Percentiles rank a stretch among this genome's conserved stretches.
Evolutionary conservation across 2,797 vertebrate genomes (phyloP).

Genomic region (Vireo griseus): DNA sequence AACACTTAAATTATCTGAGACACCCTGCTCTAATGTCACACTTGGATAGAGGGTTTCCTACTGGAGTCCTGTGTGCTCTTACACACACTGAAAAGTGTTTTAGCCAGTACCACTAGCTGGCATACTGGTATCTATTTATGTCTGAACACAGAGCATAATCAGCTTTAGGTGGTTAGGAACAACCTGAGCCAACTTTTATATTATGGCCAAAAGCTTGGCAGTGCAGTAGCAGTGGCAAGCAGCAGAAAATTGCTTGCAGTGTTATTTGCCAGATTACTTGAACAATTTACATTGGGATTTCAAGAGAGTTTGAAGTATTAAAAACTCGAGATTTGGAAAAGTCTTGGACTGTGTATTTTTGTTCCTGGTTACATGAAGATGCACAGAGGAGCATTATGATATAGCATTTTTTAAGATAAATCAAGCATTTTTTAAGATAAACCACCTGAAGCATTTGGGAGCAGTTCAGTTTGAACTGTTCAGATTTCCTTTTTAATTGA

Average conservation of each 20-base stretch:
- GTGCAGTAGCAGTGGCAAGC: constrained; percentile 81
- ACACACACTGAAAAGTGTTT: constrained; percentile 69
- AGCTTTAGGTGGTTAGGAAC: constrained; percentile 83
- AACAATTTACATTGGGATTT: constrained; percentile 17
- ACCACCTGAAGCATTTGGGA: constrained; percentile 20
- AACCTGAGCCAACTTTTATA: constrained; percentile 81
- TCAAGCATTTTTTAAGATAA: constrained; percentile 30
- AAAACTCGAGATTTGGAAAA: constrained; percentile 32
- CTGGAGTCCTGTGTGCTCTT: constrained; percentile 67
- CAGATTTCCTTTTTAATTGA: constrained; percentile 7
- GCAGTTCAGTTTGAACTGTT: constrained; percentile 17
- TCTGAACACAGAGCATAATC: constrained; percentile 80
- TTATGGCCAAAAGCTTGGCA: constrained; percentile 83
- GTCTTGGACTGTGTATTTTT: not conserved
- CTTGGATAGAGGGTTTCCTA: constrained; percentile 21
- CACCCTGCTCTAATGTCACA: not conserved
- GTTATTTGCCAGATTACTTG: constrained; percentile 80
- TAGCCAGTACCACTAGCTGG: constrained; percentile 81
- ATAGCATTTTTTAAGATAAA: constrained; percentile 14
- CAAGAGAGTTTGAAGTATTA: not conserved
- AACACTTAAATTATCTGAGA: constrained; percentile 41
- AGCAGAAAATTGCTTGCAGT: constrained; percentile 84
- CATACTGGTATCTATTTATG: constrained; percentile 65
- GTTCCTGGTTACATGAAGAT: constrained; percentile 15
- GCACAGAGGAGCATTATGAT: not conserved